Evolutionary conservation across 2,797 vertebrate genomes (phyloP), one percentile per base, ranked within the genome.

Genomic region (Myotis myotis): DNA sequence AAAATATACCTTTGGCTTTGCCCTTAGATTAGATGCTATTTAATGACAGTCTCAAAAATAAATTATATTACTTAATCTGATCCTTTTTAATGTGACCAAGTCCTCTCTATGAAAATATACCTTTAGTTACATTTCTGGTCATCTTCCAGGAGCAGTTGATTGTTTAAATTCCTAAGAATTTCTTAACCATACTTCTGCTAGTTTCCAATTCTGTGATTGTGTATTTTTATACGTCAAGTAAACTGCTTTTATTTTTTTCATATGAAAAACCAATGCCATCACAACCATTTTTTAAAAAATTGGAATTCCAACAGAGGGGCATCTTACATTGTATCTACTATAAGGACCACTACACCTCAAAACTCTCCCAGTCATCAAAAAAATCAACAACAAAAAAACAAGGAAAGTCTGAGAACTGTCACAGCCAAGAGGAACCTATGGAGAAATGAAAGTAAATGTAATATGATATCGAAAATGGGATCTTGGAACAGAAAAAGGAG

Each of bases 101-200:
- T 8, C 41, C 57, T 87, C 79, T 23, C 62, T 55, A 53, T 44
- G 62, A 72, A 93, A 90, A 93, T 38, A 70, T 8, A 89, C 41
- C 81, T 62, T 72, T 28, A 94, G 28, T 76, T 87, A 79, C 88
- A 84, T 89, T 75, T 89, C 68, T 93, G 66, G 33, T 91, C 53
- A 30, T 92, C 64, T 89, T 80, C n/a, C 72, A 79, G 30, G 55
- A 6, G 41, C 66, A 91, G 87, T 0, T 55, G 60, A 68, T 51
- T 78, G 72, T 78, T 75, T 36, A 89, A 93, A 89, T 75, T 28
- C 22, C 30, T 38, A 89, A 92, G 70, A 91, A 92, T 87, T 93
- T 92, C 89, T n/a, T 30, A 44, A 33, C 55, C 11, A 79, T 36
- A 83, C 12, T 53, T 86, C 57, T 74, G 64, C 83, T 60, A 19